Conservation (phyloP, 2,888 invertebrate species). For the Spialia ferax region DNA sequence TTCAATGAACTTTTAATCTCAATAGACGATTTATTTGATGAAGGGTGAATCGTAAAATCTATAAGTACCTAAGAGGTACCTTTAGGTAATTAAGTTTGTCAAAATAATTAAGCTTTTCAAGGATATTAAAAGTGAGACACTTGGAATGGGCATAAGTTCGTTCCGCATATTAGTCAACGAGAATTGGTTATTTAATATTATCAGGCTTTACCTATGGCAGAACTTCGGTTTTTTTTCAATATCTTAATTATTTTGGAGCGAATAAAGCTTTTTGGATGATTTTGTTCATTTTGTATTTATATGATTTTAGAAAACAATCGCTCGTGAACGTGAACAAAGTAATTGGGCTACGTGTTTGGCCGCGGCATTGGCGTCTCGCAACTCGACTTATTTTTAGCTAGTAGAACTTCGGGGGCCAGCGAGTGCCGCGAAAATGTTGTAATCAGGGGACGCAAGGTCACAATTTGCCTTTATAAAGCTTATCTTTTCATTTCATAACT, state of each 20-base stretch:
- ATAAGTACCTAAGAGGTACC: no score
- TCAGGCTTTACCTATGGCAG: no score
- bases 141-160: neutral
- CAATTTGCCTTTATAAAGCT: constrained; percentile 20
- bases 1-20: constrained; percentile 50
- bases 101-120: no score
- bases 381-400: constrained; percentile 53
- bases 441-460: constrained; percentile 51
- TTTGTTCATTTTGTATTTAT: constrained; percentile 25
- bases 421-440: constrained; percentile 50
- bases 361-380: constrained; percentile 57
- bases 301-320: constrained; percentile 38
- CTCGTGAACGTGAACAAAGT: constrained; percentile 48
- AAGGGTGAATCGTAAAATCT: constrained; percentile 5
- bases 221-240: no score
- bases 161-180: neutral
- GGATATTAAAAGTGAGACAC: no score
- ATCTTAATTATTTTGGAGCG: no score
- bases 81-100: constrained; percentile 1
- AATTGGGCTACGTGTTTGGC: constrained; percentile 64
- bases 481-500: neutral
- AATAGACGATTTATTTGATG: constrained; percentile 33
- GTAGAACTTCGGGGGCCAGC: constrained; percentile 50
- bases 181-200: no score
- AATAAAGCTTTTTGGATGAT: neutral